phyloP scores from a whole-genome alignment of 2,113 vertebrate species.

The Crotalus helleri region DNA sequence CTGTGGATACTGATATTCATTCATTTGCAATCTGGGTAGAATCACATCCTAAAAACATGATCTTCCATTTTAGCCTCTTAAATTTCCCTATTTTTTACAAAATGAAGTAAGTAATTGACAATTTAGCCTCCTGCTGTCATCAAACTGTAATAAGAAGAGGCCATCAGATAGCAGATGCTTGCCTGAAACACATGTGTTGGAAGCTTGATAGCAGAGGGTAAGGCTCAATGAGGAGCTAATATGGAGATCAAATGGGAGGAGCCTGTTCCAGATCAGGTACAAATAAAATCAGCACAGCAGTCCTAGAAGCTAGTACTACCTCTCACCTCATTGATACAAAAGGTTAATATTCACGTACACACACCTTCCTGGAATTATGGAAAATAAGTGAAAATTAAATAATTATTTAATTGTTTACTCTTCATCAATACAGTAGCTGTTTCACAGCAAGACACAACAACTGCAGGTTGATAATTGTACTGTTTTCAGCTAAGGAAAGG shows the following conservation, averaged over 20 bases:
- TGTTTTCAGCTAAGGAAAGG: conserved; percentile 8
- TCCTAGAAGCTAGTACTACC: accelerated
- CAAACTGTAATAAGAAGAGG: conserved; percentile 42
- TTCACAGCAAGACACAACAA: conserved; percentile 12
- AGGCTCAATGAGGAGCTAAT: conserved; percentile 30
- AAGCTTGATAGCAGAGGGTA: conserved; percentile 45
- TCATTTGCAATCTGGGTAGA: conserved; percentile 34
- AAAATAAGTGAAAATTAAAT: conserved; percentile 23
- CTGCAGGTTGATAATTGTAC: conserved; percentile 41
- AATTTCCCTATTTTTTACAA: conserved; percentile 29
- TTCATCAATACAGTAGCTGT: conserved; percentile 22
- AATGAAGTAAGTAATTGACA: conserved; percentile 54
- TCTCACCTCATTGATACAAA: conserved; percentile 30
- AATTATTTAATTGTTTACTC: conserved; percentile 25
- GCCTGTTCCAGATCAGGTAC: conserved; percentile 31
- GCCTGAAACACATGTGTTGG: conserved; percentile 52
- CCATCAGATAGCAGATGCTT: conserved; percentile 35
- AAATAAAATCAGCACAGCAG: conserved; percentile 43
- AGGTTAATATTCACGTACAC: conserved; percentile 1
- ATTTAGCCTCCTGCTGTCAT: conserved; percentile 47
- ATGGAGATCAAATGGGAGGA: conserved; percentile 36
- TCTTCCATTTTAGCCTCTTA: conserved; percentile 10
- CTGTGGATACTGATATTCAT: conserved; percentile 35
- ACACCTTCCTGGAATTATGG: conserved; percentile 35
- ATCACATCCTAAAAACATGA: conserved; percentile 30